phyloP scores from a whole-genome alignment of 2,888 invertebrate genomes.

The Chromoteleia sp. region DNA sequence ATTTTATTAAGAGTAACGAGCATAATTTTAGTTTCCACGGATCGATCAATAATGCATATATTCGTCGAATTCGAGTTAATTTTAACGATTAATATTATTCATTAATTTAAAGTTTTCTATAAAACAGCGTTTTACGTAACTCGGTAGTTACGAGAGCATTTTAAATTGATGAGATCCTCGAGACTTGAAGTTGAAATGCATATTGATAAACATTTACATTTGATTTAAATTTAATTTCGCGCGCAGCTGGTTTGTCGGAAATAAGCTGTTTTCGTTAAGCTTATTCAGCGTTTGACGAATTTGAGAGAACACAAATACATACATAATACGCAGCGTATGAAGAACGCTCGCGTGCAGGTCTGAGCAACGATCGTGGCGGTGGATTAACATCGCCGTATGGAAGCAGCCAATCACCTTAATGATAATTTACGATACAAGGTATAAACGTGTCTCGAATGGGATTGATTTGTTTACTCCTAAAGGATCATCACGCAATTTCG shows the following conservation, averaged over 20 bases:
- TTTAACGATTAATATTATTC: slow-evolving; percentile 8
- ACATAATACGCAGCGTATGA: slow-evolving; percentile 54
- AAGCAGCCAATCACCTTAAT: slow-evolving; percentile 83
- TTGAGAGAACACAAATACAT: slow-evolving; percentile 40
- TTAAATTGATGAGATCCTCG: too few relatives aligned
- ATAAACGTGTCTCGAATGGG: slow-evolving; percentile 80
- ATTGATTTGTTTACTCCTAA: slow-evolving; percentile 82
- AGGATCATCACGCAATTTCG: slow-evolving; percentile 78
- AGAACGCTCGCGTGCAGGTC: slow-evolving; percentile 70
- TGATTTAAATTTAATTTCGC: slow-evolving; percentile 19
- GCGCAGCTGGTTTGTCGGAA: slow-evolving; percentile 12
- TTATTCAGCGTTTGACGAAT: slow-evolving; percentile 47
- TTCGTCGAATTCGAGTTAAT: slow-evolving; percentile 35
- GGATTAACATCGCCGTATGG: slow-evolving; percentile 73
- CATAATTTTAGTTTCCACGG: slow-evolving; percentile 30
- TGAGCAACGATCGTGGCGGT: slow-evolving; percentile 63
- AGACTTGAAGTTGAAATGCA: not conserved
- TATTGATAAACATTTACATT: slow-evolving; percentile 7
- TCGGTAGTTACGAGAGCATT: too few relatives aligned
- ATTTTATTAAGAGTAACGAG: slow-evolving; percentile 33
- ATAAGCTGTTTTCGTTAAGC: slow-evolving; percentile 37
- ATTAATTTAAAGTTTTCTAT: slow-evolving; percentile 36
- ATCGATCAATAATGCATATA: slow-evolving; percentile 18
- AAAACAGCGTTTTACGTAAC: too few relatives aligned
- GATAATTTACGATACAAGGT: slow-evolving; percentile 82